These are phyloP conservation scores for Laticauda colubrina DNA, from an alignment of 2,113 vertebrate genomes.

Conservation along the genomic window DNA sequence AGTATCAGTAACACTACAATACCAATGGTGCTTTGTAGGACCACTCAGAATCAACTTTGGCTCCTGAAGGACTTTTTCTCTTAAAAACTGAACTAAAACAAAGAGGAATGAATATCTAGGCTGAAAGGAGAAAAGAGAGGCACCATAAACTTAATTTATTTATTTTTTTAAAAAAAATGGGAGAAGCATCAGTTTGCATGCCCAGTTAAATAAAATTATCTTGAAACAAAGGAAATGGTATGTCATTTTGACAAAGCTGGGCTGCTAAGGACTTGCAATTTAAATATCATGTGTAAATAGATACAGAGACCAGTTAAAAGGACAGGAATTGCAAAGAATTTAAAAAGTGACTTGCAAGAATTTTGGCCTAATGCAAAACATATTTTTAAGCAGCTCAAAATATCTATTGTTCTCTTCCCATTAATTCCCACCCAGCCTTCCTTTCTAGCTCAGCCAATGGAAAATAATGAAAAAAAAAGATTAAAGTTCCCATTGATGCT, in stretches of 20 bases:
- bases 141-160: background rate
- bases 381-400: background rate
- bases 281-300: background rate
- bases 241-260: background rate
- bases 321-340: background rate
- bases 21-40: background rate
- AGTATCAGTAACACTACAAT: too few species aligned
- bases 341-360: background rate
- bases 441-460: background rate
- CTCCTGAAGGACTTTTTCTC: background rate
- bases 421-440: background rate
- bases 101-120: background rate
- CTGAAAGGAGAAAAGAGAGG: background rate
- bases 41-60: background rate
- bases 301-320: background rate
- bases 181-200: background rate
- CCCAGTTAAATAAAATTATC: background rate
- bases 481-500: background rate
- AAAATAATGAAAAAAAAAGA: background rate
- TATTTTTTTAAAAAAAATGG: background rate
- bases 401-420: background rate
- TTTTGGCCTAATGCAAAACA: background rate
- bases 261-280: background rate
- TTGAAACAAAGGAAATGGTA: background rate
- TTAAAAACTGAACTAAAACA: background rate